Base-by-base conservation (phyloP, 2,113 vertebrate genomes). In the Aspidoscelis tigris region DNA sequence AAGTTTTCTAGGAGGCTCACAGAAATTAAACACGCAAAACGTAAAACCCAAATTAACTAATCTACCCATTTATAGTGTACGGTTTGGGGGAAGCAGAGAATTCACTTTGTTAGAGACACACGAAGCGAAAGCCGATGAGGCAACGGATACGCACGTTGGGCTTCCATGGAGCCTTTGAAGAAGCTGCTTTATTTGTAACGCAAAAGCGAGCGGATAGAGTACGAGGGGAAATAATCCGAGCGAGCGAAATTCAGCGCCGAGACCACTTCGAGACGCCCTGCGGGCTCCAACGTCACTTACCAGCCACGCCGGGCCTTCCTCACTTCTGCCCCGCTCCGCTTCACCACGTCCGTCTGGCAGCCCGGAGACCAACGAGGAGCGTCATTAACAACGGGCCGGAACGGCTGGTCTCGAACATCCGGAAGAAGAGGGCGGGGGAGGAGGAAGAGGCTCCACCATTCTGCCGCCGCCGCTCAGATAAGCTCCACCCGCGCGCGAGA, bases 321-420 rank as follows among this genome's bases (percentile, higher is more conserved):
- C 33, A 33, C 33, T 33, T 33, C 47, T 9, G 47, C 47, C 8
- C 5, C 5, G 50, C 50, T 73, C 53, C 26, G 69, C 26, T 10
- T n/a, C 84, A 65, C 70, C 18, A 6, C 18, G 5, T 69, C 55
- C 0, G 5, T 76, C 53, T 0, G 8, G 83, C 47, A 41, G 61
- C 88, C 68, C 81, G 21, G 76, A 87, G 82, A 85, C 90, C 58
- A 47, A n/a, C 43, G 64, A 87, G 92, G 64, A 87, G 92, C 89
- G 88, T 91, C 87, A 43, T 50, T 90, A 39, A 89, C 90, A 87
- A 86, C 92, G 82, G 85, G 84, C 91, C 89, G 92, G 91, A 94
- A 92, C 85, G 65, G 8, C 81, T n/a, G 3, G 83, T 6, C 55
- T 65, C 66, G 7, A 2, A 87, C 76, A 66, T 87, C 85, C 85